Evolutionary conservation across 2,888 invertebrate genomes (phyloP).

Genomic region (Volucella inflata): DNA sequence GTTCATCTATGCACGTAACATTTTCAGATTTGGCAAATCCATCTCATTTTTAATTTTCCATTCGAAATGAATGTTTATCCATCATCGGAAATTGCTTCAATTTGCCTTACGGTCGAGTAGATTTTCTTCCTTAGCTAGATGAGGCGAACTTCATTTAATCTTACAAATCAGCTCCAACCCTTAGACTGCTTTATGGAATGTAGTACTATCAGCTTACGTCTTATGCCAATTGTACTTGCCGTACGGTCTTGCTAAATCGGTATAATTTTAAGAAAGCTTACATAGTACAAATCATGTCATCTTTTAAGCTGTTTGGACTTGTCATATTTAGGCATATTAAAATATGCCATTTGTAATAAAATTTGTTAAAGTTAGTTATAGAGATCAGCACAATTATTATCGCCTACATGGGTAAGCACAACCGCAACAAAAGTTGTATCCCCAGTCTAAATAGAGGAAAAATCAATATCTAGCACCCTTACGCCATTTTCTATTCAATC

Average conservation of each 20-base stretch:
- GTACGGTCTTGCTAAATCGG: too few relatives aligned
- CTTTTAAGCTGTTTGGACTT: too few relatives aligned
- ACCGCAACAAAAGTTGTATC: slow-evolving; percentile 24
- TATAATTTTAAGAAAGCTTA: too few relatives aligned
- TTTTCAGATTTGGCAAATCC: slow-evolving; percentile 44
- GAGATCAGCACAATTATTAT: neutral
- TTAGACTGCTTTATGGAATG: neutral
- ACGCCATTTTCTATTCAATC: slow-evolving; percentile 54
- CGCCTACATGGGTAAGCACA: slow-evolving; percentile 15
- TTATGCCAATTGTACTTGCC: neutral
- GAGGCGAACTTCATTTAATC: neutral
- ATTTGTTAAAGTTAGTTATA: too few relatives aligned
- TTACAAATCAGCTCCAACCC: slow-evolving; percentile 3
- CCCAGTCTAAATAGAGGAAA: slow-evolving; percentile 33
- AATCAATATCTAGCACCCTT: slow-evolving; percentile 56
- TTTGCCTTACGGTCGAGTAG: slow-evolving; percentile 52
- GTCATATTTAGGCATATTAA: too few relatives aligned
- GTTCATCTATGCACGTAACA: slow-evolving; percentile 41
- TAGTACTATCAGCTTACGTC: neutral
- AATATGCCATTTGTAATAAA: too few relatives aligned
- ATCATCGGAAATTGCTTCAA: slow-evolving; percentile 66
- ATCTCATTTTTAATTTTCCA: slow-evolving; percentile 72
- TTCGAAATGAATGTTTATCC: slow-evolving; percentile 66
- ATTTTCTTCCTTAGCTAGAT: slow-evolving; percentile 25
- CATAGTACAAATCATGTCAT: too few relatives aligned